Evolutionary conservation across 1,140 invertebrate species (phyloP).

Genomic region (Dreissena polymorpha): DNA sequence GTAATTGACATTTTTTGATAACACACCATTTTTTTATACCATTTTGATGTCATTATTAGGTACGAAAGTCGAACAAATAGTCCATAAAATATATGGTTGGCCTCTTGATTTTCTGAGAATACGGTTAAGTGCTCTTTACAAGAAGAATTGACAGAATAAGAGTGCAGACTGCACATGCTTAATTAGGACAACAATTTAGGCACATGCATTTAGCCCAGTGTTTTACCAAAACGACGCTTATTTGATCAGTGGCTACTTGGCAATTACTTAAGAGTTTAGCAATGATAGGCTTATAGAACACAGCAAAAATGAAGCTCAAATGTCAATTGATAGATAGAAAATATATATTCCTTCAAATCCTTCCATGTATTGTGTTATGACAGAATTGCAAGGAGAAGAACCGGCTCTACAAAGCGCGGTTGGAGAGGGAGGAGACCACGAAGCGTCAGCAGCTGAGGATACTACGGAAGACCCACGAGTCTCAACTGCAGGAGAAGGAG

Average conservation of each 20-base stretch:
- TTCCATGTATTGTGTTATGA: background rate
- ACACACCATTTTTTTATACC: background rate
- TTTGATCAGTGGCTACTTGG: too few species aligned
- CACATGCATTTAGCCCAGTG: too few species aligned
- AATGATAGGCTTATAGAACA: too few species aligned
- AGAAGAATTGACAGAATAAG: background rate
- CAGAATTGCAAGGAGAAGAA: conserved; percentile 71
- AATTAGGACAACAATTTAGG: too few species aligned
- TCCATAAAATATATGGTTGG: too few species aligned
- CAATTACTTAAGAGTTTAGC: too few species aligned
- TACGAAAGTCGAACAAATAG: too few species aligned
- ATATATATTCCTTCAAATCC: background rate
- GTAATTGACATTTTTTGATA: background rate
- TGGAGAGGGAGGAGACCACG: conserved; percentile 75
- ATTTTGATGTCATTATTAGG: background rate
- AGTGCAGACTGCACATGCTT: too few species aligned
- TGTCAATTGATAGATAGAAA: background rate
- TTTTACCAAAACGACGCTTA: too few species aligned
- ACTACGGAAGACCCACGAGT: conserved; percentile 74
- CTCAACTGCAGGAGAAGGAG: conserved; percentile 78
- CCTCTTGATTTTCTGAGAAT: too few species aligned
- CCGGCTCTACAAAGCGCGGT: conserved; percentile 68
- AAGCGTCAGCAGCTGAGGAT: conserved; percentile 79
- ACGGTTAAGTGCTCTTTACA: background rate
- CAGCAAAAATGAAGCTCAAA: too few species aligned